These are phyloP conservation scores for Clarias laeviceps DNA, from an alignment of 2,797 vertebrate genomes.

Conservation along the genomic window DNA sequence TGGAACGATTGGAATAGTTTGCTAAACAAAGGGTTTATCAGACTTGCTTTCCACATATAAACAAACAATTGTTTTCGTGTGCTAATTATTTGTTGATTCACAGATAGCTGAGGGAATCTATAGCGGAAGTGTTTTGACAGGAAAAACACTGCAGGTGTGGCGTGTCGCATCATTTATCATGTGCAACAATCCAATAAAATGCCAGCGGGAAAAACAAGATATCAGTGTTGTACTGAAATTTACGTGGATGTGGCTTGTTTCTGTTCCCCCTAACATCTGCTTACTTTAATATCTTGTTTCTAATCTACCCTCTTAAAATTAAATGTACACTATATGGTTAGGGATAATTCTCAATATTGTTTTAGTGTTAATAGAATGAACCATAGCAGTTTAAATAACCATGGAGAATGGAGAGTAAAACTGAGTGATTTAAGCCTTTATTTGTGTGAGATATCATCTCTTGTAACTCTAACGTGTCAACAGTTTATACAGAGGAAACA, in stretches of 20 bases:
- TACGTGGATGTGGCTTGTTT: too few species aligned
- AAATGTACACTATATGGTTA: not conserved
- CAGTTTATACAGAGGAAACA: not conserved
- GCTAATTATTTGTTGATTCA: not conserved
- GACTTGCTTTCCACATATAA: not conserved
- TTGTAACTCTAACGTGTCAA: not conserved
- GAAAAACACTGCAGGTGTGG: not conserved
- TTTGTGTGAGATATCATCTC: not conserved
- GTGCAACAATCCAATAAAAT: constrained; percentile 12
- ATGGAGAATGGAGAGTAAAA: not conserved
- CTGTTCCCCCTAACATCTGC: not conserved
- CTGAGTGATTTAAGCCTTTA: not conserved
- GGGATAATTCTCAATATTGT: not conserved
- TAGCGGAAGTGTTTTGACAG: not conserved
- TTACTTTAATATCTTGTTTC: not conserved
- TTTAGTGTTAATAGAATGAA: not conserved
- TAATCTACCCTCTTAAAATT: not conserved
- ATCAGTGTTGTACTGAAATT: constrained; percentile 2
- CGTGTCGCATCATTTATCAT: not conserved
- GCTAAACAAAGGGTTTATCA: too few species aligned
- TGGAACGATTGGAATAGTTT: not conserved
- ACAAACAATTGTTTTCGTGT: not conserved
- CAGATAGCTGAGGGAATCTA: not conserved
- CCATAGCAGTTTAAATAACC: not conserved
- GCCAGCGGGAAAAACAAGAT: not conserved